Evolutionary conservation across 2,113 vertebrate species (phyloP), one percentile per base, ranked within the genome.

Genomic region (Syngnathus typhle): DNA sequence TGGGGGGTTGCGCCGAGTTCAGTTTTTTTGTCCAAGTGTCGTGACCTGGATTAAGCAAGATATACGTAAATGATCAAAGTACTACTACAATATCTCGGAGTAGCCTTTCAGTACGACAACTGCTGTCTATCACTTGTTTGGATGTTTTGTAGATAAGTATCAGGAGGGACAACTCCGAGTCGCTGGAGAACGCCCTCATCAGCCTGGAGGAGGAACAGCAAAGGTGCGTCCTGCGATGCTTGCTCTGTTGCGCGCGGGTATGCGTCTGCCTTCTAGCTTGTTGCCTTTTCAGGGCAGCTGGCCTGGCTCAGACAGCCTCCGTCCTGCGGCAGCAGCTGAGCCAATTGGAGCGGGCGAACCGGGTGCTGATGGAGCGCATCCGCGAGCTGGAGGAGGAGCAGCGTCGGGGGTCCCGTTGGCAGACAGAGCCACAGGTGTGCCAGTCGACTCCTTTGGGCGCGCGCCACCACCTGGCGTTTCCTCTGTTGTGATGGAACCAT

Each of bases 151-250:
- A 52, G 64, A 46, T 21, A 18, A 51, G 32, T 37, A 6, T 21
- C 23, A 21, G 27, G 6, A 49, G 41, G 44, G 63, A 65, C 32
- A 19, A 8, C 27, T 38, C 32, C 6, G 46, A 21, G 32, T 54
- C 64, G 5, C 9, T 65, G 47, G 64, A 65, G 16, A 54, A 37
- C 36, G 49, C 64, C 36, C 64, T 54, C 47, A 37, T 52, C 49
- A 37, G 49, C 27, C 49, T 65, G 15, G 64, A 65, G 12, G 47
- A 65, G 64, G 64, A 65, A 54, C 64, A 65, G n/a, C 64, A 54
- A 37, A 65, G 49, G 64, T 65, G 36, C 8, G 36, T 15, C 16
- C 27, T 32, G 27, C 27, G 3, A 32, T 32, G 27, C 2, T 32
- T 32, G 27, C 27, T 32, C 27, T 32, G 27, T 2, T 7, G 2